Base-by-base conservation (phyloP, 2,797 vertebrate genomes). In the Lutjanus campechanus region DNA sequence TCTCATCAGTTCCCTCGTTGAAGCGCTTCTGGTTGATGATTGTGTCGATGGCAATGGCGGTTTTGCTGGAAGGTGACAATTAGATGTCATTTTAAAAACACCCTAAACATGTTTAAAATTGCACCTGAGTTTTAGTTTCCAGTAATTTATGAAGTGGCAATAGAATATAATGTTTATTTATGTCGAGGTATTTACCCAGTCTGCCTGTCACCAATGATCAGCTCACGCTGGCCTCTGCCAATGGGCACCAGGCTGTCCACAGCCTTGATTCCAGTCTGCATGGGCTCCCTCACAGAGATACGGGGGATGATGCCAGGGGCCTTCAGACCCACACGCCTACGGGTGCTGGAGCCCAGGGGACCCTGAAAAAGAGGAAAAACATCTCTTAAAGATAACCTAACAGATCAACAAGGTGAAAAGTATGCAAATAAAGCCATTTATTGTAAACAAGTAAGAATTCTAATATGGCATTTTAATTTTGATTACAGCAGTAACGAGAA, bases 11-110 rank as follows among this genome's bases (percentile, higher is more conserved):
- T 49, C 97, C 98, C 0, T 99, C 98, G 0, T 99, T 99, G 89
- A 99, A 99, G n/a, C 98, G 96, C 86, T 97, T 99, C 95, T 99
- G 98, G 95, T 99, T 99, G 92, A 99, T 99, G 87, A 99, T 99
- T 6, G 98, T 99, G 89, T 99, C 98, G 16, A 99, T 97, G 76
- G 98, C 98, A 93, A 99, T 99, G n/a, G 98, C 97, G 0, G 98
- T 99, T 97, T 99, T 99, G 56, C 98, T 99, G 88, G 2, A 62
- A 9, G 59, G 8, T 1, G 16, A 46, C 46, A 0, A 58, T 36
- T 36, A 29, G 3, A 15, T 1, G 46, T 49, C 22, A 29, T 22
- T 55, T 8, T 20, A 12, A 64, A 19, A 29, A 4, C 0, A 44
- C 11, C 4, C 22, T 59, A 20, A 49, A 1, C 10, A 17, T 9